Conservation (phyloP, 2,113 vertebrate genomes). For the Petrocephalus microphthalmus region DNA sequence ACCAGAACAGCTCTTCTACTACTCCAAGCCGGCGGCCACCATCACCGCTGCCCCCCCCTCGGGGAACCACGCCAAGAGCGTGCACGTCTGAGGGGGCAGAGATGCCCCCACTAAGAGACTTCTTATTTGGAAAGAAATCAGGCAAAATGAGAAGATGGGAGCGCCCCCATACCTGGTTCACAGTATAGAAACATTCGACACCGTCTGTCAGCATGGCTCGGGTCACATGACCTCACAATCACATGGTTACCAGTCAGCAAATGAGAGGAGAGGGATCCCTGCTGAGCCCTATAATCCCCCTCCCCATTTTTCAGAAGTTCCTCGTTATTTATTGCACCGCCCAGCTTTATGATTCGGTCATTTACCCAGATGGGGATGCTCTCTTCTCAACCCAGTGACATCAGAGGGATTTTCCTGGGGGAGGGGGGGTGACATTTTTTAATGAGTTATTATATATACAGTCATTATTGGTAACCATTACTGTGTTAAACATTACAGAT, state of each 20-base stretch:
- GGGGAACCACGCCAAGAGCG: slow-evolving; percentile 85
- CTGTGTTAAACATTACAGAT: background rate
- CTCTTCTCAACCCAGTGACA: background rate
- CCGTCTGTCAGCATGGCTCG: background rate
- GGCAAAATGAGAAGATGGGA: background rate
- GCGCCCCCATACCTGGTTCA: background rate
- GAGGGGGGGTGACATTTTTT: background rate
- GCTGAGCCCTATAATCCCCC: background rate
- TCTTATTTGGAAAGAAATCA: too few species aligned
- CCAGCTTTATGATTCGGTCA: background rate
- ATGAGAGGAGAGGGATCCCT: background rate
- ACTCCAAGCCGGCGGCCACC: slow-evolving; percentile 65
- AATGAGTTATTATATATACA: background rate
- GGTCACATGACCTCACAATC: background rate
- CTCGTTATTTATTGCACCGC: slow-evolving; percentile 16
- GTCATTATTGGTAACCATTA: background rate
- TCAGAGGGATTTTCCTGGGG: background rate
- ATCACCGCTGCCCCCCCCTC: slow-evolving; percentile 50
- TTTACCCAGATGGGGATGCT: background rate
- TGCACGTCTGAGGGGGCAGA: slow-evolving; percentile 65
- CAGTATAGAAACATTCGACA: background rate
- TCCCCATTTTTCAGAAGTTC: background rate
- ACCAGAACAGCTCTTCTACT: slow-evolving; percentile 83
- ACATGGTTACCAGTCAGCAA: background rate
- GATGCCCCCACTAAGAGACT: too few species aligned